Conservation (phyloP, 2,888 invertebrate species). For the Caenorhabditis wallacei region DNA sequence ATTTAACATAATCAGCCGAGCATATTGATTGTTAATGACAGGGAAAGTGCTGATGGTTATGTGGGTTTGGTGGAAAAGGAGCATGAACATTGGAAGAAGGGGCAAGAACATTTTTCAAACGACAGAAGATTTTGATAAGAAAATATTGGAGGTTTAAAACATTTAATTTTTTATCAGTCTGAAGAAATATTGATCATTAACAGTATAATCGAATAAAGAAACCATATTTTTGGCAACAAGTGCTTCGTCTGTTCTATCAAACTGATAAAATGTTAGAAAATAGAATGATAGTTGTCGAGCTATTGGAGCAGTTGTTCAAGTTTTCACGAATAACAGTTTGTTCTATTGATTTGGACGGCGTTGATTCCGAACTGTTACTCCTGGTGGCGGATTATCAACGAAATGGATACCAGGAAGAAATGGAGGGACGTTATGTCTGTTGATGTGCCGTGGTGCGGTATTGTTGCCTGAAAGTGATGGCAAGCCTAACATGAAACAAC, state of each 20-base stretch:
- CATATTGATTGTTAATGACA: not conserved
- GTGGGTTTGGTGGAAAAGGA: not conserved
- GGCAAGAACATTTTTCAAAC: no score
- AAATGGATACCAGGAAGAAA: not conserved
- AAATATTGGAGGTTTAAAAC: no score
- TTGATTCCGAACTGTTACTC: conserved; percentile 16
- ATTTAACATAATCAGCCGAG: conserved; percentile 1
- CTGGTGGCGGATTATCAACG: conserved; percentile 13
- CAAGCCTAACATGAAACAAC: conserved; percentile 9
- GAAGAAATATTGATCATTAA: no score
- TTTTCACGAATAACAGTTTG: not conserved
- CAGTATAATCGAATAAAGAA: no score
- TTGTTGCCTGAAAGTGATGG: conserved; percentile 42
- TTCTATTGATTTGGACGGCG: conserved; percentile 13
- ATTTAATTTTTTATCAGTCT: no score
- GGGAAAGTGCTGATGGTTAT: not conserved
- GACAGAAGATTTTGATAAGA: no score
- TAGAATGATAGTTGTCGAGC: not conserved
- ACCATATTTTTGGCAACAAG: no score
- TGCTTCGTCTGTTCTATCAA: no score
- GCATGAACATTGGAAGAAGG: not conserved
- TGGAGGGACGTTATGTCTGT: not conserved
- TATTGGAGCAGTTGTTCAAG: not conserved
- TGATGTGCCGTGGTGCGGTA: not conserved
- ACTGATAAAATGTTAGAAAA: no score